A percentile compares a stretch with the other conserved stretches of the same genome.
These are phyloP conservation scores for Lipophrys pholis DNA, from an alignment of 2,113 vertebrate genomes.

Conservation along the genomic window DNA sequence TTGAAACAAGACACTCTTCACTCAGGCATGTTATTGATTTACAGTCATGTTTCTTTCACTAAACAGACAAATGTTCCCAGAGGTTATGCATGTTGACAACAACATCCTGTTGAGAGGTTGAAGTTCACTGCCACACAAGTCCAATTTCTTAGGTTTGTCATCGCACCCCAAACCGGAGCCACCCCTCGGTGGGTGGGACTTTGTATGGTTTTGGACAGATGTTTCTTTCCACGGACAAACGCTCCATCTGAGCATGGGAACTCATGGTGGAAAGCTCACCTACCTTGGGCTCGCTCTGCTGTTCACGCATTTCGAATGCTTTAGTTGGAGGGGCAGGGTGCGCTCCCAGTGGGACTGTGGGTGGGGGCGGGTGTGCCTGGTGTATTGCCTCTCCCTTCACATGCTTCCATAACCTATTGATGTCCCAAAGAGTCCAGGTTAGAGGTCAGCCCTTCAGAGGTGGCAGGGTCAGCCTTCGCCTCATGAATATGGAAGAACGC, in stretches of 20 bases:
- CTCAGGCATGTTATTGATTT: background rate
- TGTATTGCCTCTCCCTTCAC: conserved; percentile 42
- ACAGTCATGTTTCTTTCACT: conserved; percentile 5
- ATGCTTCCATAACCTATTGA: conserved; percentile 69
- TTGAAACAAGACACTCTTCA: conserved; percentile 1
- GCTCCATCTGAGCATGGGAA: conserved; percentile 72
- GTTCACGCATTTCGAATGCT: conserved; percentile 61
- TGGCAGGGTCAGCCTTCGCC: conserved; percentile 71
- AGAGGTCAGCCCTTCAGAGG: conserved; percentile 72
- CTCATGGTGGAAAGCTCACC: conserved; percentile 40
- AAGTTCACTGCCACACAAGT: conserved; percentile 56
- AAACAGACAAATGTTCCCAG: conserved; percentile 17
- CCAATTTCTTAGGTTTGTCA: conserved; percentile 50
- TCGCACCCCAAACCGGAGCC: conserved; percentile 23
- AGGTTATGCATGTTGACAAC: background rate
- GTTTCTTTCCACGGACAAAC: conserved; percentile 58
- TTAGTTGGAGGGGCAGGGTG: conserved; percentile 38
- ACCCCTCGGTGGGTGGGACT: conserved; percentile 10
- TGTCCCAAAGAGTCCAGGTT: conserved; percentile 68
- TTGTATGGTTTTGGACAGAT: conserved; percentile 69
- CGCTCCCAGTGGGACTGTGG: conserved; percentile 42
- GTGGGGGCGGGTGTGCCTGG: conserved; percentile 43
- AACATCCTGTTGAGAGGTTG: conserved; percentile 44
- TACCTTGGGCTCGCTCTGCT: conserved; percentile 27
- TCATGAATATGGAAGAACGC: conserved; percentile 78